Percentiles rank a stretch among this genome's conserved stretches.
These are phyloP conservation scores for Mormyrops boulengeri DNA, from an alignment of 2,797 vertebrate genomes.

Conservation along the genomic window DNA sequence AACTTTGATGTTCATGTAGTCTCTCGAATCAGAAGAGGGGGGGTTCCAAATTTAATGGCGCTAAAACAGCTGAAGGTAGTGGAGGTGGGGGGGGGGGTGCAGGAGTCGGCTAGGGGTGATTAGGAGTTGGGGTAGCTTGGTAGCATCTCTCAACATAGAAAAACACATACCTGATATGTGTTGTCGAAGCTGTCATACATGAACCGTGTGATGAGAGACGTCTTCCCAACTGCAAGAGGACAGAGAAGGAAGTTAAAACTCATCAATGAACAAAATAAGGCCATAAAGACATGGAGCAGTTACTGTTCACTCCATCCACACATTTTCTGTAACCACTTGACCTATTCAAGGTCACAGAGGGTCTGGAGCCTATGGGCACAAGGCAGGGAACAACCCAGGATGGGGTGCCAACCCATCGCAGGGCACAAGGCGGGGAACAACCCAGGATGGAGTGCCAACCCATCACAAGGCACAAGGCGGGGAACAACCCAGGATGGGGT, in stretches of 20 bases:
- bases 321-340: neutral
- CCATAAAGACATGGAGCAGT: neutral
- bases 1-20: slow-evolving; percentile 21
- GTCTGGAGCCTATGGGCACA: neutral
- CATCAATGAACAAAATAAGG: neutral
- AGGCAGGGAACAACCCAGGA: too few species aligned
- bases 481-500: neutral
- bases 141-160: neutral
- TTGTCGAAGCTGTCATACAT: slow-evolving; percentile 80
- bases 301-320: neutral
- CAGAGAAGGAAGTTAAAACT: slow-evolving; percentile 41
- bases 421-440: too few species aligned
- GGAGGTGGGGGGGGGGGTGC: neutral
- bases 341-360: neutral
- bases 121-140: neutral
- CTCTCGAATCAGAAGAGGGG: neutral
- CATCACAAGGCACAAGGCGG: neutral
- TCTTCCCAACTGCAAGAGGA: slow-evolving; percentile 71
- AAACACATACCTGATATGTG: slow-evolving; percentile 67
- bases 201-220: slow-evolving; percentile 73
- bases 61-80: neutral
- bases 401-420: too few species aligned
- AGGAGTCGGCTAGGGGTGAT: neutral
- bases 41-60: slow-evolving; percentile 3
- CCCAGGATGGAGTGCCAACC: too few species aligned